Percentiles rank a stretch among this genome's conserved stretches.
Conservation (phyloP, 2,797 vertebrate species). For the Tenualosa ilisha region DNA sequence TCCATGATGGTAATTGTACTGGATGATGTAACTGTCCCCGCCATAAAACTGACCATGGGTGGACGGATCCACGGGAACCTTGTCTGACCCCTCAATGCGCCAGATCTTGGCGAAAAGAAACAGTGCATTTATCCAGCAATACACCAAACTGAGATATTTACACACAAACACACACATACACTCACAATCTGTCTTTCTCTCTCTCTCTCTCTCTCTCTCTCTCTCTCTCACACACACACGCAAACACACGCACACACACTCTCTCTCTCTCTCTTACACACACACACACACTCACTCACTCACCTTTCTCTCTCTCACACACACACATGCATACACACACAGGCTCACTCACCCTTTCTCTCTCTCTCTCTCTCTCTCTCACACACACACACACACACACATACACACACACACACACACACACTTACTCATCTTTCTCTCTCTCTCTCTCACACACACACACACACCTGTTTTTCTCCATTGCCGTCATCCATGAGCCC, state of each 20-base stretch:
- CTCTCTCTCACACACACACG: neutral
- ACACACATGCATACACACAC: neutral
- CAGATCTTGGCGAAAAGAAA: conserved; percentile 60
- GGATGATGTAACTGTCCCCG: conserved; percentile 74
- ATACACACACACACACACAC: conserved; percentile 1
- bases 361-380: neutral
- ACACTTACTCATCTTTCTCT: neutral
- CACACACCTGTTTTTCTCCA: conserved; percentile 66
- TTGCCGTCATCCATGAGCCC: conserved; percentile 68
- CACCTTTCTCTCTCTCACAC: conserved; percentile 48
- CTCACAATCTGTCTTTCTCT: neutral
- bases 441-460: neutral
- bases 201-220: no score
- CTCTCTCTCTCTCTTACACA: neutral
- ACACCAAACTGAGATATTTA: neutral
- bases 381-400: neutral
- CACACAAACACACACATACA: neutral
- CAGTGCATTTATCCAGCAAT: neutral
- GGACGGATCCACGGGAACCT: conserved; percentile 55
- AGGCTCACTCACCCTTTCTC: neutral
- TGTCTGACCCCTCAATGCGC: conserved; percentile 66
- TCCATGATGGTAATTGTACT: conserved; percentile 61
- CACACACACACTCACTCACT: conserved; percentile 40
- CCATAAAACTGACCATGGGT: conserved; percentile 69
- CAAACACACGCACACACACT: neutral